Base-by-base conservation (phyloP, 2,113 vertebrate species). In the Halcyon senegalensis region DNA sequence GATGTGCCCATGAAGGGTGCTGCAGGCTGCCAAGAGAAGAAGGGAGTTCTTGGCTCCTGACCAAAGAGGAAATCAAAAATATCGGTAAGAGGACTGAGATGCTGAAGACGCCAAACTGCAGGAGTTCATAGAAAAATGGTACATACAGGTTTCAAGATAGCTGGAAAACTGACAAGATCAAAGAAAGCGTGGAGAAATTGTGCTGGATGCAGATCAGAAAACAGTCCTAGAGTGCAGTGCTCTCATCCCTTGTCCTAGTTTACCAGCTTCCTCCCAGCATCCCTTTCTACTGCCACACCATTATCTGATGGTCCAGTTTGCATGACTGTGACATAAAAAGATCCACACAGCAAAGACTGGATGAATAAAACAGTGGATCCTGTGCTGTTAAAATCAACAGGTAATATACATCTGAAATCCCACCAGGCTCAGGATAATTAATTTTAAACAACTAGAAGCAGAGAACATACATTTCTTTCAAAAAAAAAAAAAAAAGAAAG, bases 291-390 rank as follows among this genome's bases (percentile, higher is more conserved):
- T 5, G 28, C 17, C 82, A 28, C 56, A 37, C 1, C 43, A 13
- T 13, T 62, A 0, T 16, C 35, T 9, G 3, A 48, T 18, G 31
- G 33, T 24, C 24, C 72, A 2, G 30, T 4, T 41, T 7, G 19
- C n/a, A 1, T 0, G 23, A 30, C 66, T 31, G 35, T 11, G 48
- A 11, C 56, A 15, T 0, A 11, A 55, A 41, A 11, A 1, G 12
- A 10, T 10, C 39, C 28, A 14, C 53, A 51, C 30, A 62, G 50
- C 27, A 50, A 60, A 24, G 18, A 4, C 11, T 15, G 53, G 7
- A 16, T 50, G 43, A 56, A 23, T 10, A 2, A 33, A 39, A 13
- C 35, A 12, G 25, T 7, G n/a, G 7, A 50, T 67, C 27, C 51
- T 66, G 41, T 35, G 43, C 73, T 77, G 41, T 1, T 67, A 16